Evolutionary conservation across 2,113 vertebrate species (phyloP).

Genomic region (Pteruthius melanotis): DNA sequence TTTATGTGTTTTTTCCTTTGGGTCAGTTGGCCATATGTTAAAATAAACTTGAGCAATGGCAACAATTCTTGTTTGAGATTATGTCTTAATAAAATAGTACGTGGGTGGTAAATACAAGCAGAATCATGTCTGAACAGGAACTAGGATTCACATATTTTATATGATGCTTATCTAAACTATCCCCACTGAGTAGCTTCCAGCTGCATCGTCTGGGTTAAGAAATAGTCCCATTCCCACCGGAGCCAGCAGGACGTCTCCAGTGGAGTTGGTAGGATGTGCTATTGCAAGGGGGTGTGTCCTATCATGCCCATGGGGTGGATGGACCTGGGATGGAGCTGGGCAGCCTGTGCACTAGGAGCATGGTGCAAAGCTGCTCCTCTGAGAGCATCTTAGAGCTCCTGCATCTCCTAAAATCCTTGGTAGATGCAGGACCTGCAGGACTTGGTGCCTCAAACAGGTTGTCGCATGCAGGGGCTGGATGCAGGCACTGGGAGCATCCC

Average conservation of each 20-base stretch:
- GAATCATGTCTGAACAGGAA: background rate
- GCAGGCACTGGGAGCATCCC: background rate
- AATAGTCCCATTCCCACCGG: background rate
- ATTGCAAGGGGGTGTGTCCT: fast-evolving
- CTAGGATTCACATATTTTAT: background rate
- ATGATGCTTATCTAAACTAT: background rate
- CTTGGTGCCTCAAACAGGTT: background rate
- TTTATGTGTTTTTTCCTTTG: constrained; percentile 71
- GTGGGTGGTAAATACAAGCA: constrained; percentile 67
- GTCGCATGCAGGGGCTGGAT: fast-evolving
- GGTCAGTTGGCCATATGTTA: constrained; percentile 70
- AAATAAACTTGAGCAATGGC: constrained; percentile 70
- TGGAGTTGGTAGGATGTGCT: background rate
- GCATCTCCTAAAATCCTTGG: background rate
- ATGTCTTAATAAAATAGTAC: constrained; percentile 70
- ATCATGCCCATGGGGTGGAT: fast-evolving
- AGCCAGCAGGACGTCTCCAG: background rate
- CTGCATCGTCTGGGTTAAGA: background rate
- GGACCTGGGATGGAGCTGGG: background rate
- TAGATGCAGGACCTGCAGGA: background rate
- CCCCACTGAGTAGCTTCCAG: background rate
- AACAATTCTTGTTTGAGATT: constrained; percentile 68
- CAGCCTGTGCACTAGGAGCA: fast-evolving
- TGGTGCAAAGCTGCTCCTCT: background rate
- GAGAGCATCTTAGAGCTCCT: background rate